A percentile compares a stretch with the other conserved stretches of the same genome.
Evolutionary conservation across 2,797 vertebrate species (phyloP).

Genomic region (Fratercula arctica): DNA sequence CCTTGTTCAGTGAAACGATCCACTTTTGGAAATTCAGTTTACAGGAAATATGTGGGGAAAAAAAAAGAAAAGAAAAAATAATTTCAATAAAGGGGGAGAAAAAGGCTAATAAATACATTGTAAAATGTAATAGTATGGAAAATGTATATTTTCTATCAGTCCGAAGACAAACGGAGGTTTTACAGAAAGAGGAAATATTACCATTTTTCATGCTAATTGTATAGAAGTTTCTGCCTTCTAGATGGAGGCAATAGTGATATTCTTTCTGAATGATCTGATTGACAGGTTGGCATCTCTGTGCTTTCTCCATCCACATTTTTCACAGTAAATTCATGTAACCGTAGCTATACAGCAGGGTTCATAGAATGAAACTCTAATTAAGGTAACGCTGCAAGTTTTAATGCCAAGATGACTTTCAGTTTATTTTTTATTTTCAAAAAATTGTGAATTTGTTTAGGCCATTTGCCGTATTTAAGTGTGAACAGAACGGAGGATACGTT

Average conservation of each 20-base stretch:
- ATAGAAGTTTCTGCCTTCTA: constrained; percentile 20
- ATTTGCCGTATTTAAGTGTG: constrained; percentile 14
- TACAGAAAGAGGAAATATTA: neutral
- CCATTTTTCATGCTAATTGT: neutral
- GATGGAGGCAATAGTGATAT: neutral
- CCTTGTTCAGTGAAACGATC: neutral
- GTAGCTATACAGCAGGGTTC: neutral
- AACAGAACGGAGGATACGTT: constrained; percentile 3
- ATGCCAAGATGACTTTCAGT: constrained; percentile 14
- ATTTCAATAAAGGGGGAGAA: neutral
- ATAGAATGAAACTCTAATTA: constrained; percentile 8
- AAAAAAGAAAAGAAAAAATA: neutral
- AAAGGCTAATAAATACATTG: neutral
- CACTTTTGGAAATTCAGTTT: neutral
- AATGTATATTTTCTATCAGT: constrained; percentile 49
- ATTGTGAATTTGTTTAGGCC: neutral
- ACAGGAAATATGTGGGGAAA: neutral
- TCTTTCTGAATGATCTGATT: constrained; percentile 18
- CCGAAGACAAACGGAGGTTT: constrained; percentile 24
- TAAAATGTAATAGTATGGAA: neutral
- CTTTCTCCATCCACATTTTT: constrained; percentile 20
- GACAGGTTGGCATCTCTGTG: constrained; percentile 3
- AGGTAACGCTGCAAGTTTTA: neutral
- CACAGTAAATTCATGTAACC: neutral
- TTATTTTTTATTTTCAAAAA: constrained; percentile 11